Evolutionary conservation across 53 echinoderm and acorn worm genomes (phyloP), one percentile per base, ranked within the genome.

Genomic region (Paelopatides confundens): DNA sequence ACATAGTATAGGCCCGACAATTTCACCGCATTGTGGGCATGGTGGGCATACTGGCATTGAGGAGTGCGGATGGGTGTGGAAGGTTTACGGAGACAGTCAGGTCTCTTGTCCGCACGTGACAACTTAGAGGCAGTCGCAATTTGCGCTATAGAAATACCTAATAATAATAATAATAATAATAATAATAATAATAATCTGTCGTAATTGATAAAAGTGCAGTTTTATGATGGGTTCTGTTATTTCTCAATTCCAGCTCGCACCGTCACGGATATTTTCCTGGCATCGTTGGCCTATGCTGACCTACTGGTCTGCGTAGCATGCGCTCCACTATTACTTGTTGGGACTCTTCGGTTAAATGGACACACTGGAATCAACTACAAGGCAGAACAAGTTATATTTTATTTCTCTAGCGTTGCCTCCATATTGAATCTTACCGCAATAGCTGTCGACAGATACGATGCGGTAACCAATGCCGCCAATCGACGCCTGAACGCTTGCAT

Each of bases 341-440:
- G 96, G 3, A 91, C 93, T 74, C 68, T 91, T 6, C 85, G 89
- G 2, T 87, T 91, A 29, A 85, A 90, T n/a, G 95, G 95, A 12
- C 96, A 96, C 66, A 96, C 96, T 8, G 96, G 96, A 2, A 89
- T 93, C 31, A 92, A 95, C 14, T 96, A 95, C 71, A 66, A 85
- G 36, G 85, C 91, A n/a, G 96, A 96, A 31, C 96, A 96, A 58
- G 88, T 93, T 43, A 85, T 96, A 48, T 96, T 96, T 85, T 96
- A 96, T 70, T 96, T 95, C 58, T 93, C 96, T 3, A 93, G 95
- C 2, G 93, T 95, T 0, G 94, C 96, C 18, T 96, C 96, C 82
- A 95, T 96, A 49, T 77, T 96, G 40, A 96, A 95, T 86, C 90
- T 96, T 11, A 91, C 95, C 3, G 93, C 89, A 47, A 94, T 96